These are phyloP conservation scores for Varanus salvator DNA, from an alignment of 2,113 vertebrate genomes.

Conservation along the genomic window DNA sequence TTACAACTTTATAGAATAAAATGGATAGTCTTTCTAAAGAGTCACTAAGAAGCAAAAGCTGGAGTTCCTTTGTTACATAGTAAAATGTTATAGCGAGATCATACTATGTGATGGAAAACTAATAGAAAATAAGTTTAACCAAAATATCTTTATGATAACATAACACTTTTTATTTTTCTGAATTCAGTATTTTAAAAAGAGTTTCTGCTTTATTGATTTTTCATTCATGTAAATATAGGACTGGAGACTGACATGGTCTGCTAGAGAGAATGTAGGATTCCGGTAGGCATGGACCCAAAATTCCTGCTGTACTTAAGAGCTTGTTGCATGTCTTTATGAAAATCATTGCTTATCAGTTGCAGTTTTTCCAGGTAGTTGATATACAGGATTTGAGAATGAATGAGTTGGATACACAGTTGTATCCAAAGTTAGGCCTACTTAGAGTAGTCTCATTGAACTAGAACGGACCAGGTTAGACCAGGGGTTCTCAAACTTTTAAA, in stretches of 20 bases:
- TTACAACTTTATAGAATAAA: conserved; percentile 2
- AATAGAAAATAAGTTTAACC: not conserved
- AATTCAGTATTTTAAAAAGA: not conserved
- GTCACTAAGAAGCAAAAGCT: not conserved
- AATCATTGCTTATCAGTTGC: not conserved
- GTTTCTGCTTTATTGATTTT: not conserved
- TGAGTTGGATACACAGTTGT: not conserved
- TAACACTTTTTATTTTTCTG: not conserved
- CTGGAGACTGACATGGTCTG: not conserved
- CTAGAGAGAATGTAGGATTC: not conserved
- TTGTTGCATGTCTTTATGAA: not conserved
- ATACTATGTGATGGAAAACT: not conserved
- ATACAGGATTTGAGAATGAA: not conserved
- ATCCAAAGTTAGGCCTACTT: too few relatives aligned
- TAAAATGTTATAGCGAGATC: not conserved
- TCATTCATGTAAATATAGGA: not conserved
- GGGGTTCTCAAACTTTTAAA: too few relatives aligned
- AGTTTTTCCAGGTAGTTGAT: not conserved
- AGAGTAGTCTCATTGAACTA: too few relatives aligned
- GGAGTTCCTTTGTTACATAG: not conserved
- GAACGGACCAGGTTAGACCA: too few relatives aligned
- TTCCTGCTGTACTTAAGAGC: not conserved
- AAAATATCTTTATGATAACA: not conserved
- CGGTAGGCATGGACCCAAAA: not conserved
- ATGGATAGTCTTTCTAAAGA: not conserved